A percentile compares a stretch with the other conserved stretches of the same genome.
Conservation (phyloP, 2,113 vertebrate species). For the Mandrillus leucophaeus region DNA sequence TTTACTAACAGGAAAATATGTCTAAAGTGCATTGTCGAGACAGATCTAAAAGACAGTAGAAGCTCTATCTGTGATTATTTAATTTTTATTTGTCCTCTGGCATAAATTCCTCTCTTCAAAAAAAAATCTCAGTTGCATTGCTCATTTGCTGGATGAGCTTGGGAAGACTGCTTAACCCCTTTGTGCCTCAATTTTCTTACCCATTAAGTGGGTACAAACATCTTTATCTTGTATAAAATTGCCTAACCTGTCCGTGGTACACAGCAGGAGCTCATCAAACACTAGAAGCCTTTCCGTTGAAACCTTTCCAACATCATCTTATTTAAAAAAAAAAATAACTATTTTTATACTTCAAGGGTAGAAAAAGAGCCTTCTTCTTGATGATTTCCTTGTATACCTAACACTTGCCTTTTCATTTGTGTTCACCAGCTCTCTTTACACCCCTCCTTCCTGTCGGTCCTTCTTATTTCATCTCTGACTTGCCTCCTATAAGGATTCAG, state of each 20-base stretch:
- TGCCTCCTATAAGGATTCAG: background rate
- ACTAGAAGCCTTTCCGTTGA: background rate
- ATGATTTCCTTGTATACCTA: background rate
- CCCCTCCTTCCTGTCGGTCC: background rate
- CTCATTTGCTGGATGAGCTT: background rate
- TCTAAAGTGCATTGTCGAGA: background rate
- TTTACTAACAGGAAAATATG: background rate
- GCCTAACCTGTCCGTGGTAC: background rate
- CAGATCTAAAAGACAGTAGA: fast-evolving
- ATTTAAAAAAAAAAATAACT: background rate
- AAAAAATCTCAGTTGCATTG: background rate
- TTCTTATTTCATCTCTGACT: slow-evolving; percentile 43
- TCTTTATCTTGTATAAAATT: background rate
- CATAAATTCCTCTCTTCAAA: background rate
- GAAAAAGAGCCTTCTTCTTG: background rate
- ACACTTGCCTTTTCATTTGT: background rate
- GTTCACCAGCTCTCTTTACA: background rate
- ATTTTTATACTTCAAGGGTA: background rate
- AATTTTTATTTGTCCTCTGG: background rate
- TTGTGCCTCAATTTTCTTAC: background rate
- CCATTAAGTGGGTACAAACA: background rate
- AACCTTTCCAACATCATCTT: background rate
- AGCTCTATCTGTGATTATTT: background rate
- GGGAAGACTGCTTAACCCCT: background rate
- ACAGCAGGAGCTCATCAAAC: background rate